These are phyloP conservation scores for Symphodus melops DNA, from an alignment of 2,113 vertebrate genomes.

Conservation along the genomic window DNA sequence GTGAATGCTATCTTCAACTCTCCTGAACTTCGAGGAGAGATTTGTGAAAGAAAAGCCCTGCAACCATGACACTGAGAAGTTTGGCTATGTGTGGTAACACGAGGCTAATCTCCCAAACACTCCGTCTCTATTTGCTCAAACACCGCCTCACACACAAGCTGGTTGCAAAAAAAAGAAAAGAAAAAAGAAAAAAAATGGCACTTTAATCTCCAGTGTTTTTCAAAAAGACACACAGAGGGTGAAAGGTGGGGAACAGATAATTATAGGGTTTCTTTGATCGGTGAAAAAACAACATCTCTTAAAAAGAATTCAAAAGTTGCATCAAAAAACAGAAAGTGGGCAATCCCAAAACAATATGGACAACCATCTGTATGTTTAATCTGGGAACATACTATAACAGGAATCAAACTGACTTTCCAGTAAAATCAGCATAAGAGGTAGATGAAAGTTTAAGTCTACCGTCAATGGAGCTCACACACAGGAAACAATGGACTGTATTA, in stretches of 20 bases:
- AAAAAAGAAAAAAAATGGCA: no score
- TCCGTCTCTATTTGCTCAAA: conserved; percentile 76
- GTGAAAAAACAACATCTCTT: no score
- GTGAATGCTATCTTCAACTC: conserved; percentile 62
- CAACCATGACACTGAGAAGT: conserved; percentile 66
- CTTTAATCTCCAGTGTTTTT: conserved; percentile 42
- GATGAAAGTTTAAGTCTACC: not conserved
- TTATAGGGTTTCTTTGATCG: no score
- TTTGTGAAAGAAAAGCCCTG: conserved; percentile 60
- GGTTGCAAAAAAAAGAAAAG: conserved; percentile 62
- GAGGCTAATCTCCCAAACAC: conserved; percentile 75
- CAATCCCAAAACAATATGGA: not conserved
- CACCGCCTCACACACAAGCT: conserved; percentile 63
- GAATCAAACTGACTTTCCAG: no score
- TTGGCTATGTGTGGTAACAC: conserved; percentile 69
- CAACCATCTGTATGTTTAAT: not conserved
- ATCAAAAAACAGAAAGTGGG: no score
- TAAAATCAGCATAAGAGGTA: not conserved
- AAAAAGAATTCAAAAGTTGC: no score
- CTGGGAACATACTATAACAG: no score
- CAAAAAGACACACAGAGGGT: conserved; percentile 32
- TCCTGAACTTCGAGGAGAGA: conserved; percentile 64
- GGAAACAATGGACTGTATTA: conserved; percentile 2
- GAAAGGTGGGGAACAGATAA: conserved; percentile 12
- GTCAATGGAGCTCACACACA: not conserved